These are phyloP conservation scores for Drosophila vallismaia DNA, from an alignment of 2,888 invertebrate genomes.

Conservation along the genomic window DNA sequence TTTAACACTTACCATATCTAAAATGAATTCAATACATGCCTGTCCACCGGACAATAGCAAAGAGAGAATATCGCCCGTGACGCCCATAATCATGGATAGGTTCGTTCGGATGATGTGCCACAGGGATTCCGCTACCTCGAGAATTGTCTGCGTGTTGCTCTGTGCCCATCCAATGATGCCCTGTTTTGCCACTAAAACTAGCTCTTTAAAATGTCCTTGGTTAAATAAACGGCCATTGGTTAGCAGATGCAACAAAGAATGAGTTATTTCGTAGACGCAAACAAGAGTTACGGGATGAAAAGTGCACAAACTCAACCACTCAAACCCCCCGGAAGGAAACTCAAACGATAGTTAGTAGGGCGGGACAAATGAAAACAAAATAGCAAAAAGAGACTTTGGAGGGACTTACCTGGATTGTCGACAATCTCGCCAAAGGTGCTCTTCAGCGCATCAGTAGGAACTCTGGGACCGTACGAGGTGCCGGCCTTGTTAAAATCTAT, in stretches of 20 bases:
- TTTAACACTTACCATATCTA: constrained; percentile 88
- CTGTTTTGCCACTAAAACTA: constrained; percentile 84
- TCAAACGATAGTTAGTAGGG: constrained; percentile 38
- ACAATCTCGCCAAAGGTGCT: constrained; percentile 89
- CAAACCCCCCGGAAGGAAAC: constrained; percentile 14
- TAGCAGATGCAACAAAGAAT: constrained; percentile 80
- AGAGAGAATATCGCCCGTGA: constrained; percentile 94
- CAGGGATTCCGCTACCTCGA: constrained; percentile 92
- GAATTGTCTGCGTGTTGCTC: constrained; percentile 94
- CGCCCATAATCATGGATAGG: constrained; percentile 92
- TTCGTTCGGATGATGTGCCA: constrained; percentile 97
- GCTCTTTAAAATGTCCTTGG: constrained; percentile 84
- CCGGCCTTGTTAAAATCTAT: constrained; percentile 88
- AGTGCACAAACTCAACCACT: constrained; percentile 40
- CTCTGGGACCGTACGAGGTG: constrained; percentile 87
- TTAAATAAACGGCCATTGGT: constrained; percentile 82
- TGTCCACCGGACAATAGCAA: constrained; percentile 94
- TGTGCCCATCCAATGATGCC: constrained; percentile 92
- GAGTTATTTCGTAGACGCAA: constrained; percentile 66
- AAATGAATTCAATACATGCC: constrained; percentile 93
- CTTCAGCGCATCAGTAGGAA: constrained; percentile 89
- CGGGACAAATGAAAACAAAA: constrained; percentile 43
- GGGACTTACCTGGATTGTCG: constrained; percentile 88
- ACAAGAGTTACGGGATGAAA: constrained; percentile 38
- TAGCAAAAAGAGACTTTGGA: not conserved